A percentile compares a stretch with the other conserved stretches of the same genome.
These are phyloP conservation scores for Actinostola sp. DNA, from an alignment of 92 coral and sea anemone species.

Conservation along the genomic window DNA sequence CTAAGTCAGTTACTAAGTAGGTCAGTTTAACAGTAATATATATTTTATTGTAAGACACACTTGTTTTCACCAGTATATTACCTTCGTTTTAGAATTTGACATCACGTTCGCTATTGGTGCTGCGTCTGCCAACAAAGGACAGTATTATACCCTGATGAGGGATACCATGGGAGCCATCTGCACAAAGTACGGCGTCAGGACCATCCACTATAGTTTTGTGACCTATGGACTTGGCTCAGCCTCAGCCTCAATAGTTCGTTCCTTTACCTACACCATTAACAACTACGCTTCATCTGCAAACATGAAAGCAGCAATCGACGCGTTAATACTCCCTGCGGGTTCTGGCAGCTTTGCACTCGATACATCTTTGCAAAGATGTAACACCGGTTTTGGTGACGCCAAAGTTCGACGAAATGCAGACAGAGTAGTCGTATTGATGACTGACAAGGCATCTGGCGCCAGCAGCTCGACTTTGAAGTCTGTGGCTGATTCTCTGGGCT, in stretches of 20 bases:
- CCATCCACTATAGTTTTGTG: slow-evolving; percentile 32
- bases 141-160: slow-evolving; percentile 9
- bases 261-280: slow-evolving; percentile 12
- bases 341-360: slow-evolving; percentile 28
- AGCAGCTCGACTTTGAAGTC: slow-evolving; percentile 1
- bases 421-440: slow-evolving; percentile 27
- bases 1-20: too few relatives aligned
- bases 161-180: slow-evolving; percentile 15
- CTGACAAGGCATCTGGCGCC: slow-evolving; percentile 16
- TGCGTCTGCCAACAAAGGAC: slow-evolving; percentile 10
- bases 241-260: background rate
- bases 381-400: slow-evolving; percentile 20
- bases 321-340: background rate
- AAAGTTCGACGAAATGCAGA: slow-evolving; percentile 28
- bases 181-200: slow-evolving; percentile 20
- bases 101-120: slow-evolving; percentile 39
- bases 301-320: slow-evolving; percentile 3
- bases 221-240: slow-evolving; percentile 29
- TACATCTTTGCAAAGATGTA: slow-evolving; percentile 7
- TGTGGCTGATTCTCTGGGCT: slow-evolving; percentile 11
- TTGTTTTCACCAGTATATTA: too few relatives aligned
- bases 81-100: slow-evolving; percentile 40
- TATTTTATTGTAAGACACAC: too few relatives aligned
- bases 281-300: background rate
- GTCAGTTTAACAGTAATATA: too few relatives aligned